These are phyloP conservation scores for Scaptomyza tumidula DNA, from an alignment of 2,888 invertebrate genomes.

Conservation along the genomic window DNA sequence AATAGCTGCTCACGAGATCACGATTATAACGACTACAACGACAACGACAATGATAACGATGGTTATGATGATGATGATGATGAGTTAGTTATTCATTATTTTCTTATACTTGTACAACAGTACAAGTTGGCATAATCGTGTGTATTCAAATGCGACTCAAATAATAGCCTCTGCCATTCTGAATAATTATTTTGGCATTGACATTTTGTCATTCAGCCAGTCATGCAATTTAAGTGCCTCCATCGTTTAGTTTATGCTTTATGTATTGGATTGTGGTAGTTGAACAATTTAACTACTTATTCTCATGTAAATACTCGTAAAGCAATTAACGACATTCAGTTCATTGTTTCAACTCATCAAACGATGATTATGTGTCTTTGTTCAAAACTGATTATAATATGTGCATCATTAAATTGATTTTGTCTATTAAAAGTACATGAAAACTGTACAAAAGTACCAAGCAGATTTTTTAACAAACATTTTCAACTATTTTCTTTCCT, in stretches of 20 bases:
- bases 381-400: too few relatives aligned
- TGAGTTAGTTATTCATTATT: conserved; percentile 9
- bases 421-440: too few relatives aligned
- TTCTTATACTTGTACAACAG: neutral
- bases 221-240: conserved; percentile 44
- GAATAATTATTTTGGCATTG: conserved; percentile 65
- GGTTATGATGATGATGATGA: neutral
- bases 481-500: too few relatives aligned
- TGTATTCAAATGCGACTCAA: conserved; percentile 36
- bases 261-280: neutral
- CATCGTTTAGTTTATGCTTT: conserved; percentile 1
- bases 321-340: neutral
- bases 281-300: conserved; percentile 13
- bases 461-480: too few relatives aligned
- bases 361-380: neutral
- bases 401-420: too few relatives aligned
- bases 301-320: neutral
- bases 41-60: too few relatives aligned
- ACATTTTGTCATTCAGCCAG: conserved; percentile 27
- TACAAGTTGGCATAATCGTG: conserved; percentile 6
- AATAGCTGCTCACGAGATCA: conserved; percentile 13
- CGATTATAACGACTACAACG: conserved; percentile 5
- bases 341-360: neutral
- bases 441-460: too few relatives aligned
- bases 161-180: conserved; percentile 45